These are phyloP conservation scores for Ephestia elutella DNA, from an alignment of 1,140 invertebrate species.

Conservation along the genomic window DNA sequence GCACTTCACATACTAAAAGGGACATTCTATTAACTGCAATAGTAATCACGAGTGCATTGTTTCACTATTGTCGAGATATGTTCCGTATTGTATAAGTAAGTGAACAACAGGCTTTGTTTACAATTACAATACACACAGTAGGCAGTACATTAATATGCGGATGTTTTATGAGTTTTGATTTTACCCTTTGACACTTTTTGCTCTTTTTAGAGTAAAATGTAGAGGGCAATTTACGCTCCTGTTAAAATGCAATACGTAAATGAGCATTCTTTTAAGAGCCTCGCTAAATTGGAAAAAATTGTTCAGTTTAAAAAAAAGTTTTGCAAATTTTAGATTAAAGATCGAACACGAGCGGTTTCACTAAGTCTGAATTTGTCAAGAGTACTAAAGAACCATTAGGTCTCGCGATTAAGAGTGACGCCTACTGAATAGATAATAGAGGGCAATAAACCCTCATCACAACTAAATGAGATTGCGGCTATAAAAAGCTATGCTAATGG, in stretches of 20 bases:
- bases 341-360: not conserved
- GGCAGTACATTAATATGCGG: too few relatives aligned
- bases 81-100: not conserved
- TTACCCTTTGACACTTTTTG: too few relatives aligned
- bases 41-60: not conserved
- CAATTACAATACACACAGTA: not conserved
- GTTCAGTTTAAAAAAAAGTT: too few relatives aligned
- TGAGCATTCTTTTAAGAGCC: not conserved
- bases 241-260: too few relatives aligned
- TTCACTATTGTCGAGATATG: not conserved
- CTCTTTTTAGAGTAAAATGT: too few relatives aligned
- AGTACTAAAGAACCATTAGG: constrained; percentile 2
- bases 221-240: too few relatives aligned
- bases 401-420: constrained; percentile 1
- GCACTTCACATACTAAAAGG: too few relatives aligned
- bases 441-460: constrained; percentile 4
- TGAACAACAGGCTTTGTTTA: not conserved
- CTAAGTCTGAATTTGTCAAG: not conserved
- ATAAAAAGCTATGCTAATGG: constrained; percentile 3
- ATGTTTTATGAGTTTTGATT: too few relatives aligned
- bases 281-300: not conserved
- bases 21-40: not conserved
- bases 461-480: not conserved
- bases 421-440: constrained; percentile 3
- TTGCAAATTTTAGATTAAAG: too few relatives aligned